Percentiles rank a stretch among this genome's conserved stretches.
Conservation (phyloP, 2,888 invertebrate species). For the Leptinotarsa peninsularis region DNA sequence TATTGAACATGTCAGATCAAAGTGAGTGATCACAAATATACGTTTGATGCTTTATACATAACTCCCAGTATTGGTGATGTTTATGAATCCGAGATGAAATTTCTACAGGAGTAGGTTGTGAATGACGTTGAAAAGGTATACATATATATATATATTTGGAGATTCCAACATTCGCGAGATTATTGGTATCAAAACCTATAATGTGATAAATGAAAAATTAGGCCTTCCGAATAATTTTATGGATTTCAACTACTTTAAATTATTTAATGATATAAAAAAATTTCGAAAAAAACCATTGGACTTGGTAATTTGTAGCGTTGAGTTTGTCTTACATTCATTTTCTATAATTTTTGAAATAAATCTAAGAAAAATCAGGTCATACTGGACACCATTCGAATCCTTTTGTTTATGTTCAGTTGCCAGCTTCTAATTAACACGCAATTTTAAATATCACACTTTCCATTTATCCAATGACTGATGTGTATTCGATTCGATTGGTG, state of each 20-base stretch:
- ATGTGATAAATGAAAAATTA: neutral
- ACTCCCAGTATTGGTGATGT: neutral
- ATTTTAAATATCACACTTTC: too few species aligned
- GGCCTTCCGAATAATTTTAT: neutral
- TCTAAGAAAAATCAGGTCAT: too few species aligned
- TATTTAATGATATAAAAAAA: neutral
- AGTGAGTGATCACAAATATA: neutral
- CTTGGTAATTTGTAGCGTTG: neutral
- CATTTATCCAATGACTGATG: too few species aligned
- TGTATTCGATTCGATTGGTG: too few species aligned
- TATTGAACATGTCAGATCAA: neutral
- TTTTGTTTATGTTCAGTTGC: too few species aligned
- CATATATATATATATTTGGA: conserved; percentile 1
- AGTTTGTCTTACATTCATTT: too few species aligned
- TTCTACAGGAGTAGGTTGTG: neutral
- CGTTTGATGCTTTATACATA: conserved; percentile 1
- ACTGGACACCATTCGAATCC: too few species aligned
- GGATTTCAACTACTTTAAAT: conserved; percentile 28
- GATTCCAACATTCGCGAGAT: conserved; percentile 1
- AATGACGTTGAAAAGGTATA: neutral
- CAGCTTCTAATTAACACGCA: too few species aligned
- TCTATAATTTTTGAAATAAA: too few species aligned
- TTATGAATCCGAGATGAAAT: conserved; percentile 2
- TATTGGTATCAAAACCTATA: neutral
- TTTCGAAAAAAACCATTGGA: neutral